Percentiles rank a stretch among this genome's conserved stretches.
Evolutionary conservation across 2,113 vertebrate species (phyloP).

Genomic region (Galeopterus variegatus): DNA sequence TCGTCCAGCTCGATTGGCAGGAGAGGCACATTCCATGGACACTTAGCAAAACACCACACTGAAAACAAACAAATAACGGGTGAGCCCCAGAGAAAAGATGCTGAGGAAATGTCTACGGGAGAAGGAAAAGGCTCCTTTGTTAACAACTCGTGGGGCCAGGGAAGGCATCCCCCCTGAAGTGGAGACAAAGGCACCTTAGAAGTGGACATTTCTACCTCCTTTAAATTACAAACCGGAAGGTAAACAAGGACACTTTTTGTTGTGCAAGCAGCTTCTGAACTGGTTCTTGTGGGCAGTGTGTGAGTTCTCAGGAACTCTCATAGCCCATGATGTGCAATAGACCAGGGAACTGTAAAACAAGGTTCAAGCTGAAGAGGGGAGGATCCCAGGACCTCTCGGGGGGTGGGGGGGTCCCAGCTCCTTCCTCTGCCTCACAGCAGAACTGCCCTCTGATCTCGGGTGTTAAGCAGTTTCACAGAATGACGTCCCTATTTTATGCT

Average conservation of each 20-base stretch:
- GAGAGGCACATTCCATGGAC: not conserved
- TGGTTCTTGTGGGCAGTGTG: not conserved
- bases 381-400: no score
- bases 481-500: not conserved
- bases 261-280: not conserved
- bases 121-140: not conserved
- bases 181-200: not conserved
- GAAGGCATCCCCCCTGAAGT: not conserved
- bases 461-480: not conserved
- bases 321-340: accelerated
- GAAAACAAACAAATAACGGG: not conserved
- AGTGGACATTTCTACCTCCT: not conserved
- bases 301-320: not conserved
- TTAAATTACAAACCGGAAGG: not conserved
- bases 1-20: not conserved
- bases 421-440: not conserved
- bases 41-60: not conserved
- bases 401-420: no score
- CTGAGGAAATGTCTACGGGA: not conserved
- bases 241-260: not conserved
- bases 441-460: accelerated
- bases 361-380: accelerated
- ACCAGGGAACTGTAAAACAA: not conserved
- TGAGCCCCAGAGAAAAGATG: not conserved
- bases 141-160: accelerated